Conservation (phyloP, 2,888 invertebrate genomes). For the Cartodere bifasciata region DNA sequence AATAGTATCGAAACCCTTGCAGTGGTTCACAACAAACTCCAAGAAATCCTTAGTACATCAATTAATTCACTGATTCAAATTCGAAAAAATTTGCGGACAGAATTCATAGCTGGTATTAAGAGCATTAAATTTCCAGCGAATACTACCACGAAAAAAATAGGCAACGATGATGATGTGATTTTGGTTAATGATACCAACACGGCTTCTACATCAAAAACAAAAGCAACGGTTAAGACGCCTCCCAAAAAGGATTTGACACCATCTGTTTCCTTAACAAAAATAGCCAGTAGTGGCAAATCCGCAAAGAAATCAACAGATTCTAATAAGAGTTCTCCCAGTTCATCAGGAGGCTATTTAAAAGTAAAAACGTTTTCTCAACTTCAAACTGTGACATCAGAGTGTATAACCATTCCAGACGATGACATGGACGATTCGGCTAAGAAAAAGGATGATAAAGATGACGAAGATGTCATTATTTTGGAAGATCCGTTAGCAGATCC, state of each 20-base stretch:
- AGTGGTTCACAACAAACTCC: slow-evolving; percentile 41
- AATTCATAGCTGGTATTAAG: slow-evolving; percentile 39
- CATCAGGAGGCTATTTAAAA: slow-evolving; percentile 19
- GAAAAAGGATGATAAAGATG: slow-evolving; percentile 4
- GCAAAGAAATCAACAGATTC: neutral
- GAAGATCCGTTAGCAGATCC: neutral
- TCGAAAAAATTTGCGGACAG: slow-evolving; percentile 41
- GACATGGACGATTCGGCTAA: slow-evolving; percentile 6
- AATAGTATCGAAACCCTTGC: slow-evolving; percentile 40
- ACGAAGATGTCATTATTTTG: too few relatives aligned
- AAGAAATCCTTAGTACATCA: slow-evolving; percentile 42
- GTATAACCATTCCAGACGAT: slow-evolving; percentile 30
- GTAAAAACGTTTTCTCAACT: slow-evolving; percentile 27
- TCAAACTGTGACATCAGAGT: slow-evolving; percentile 26
- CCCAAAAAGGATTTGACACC: slow-evolving; percentile 9
- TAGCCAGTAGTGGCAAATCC: neutral
- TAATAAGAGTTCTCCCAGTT: slow-evolving; percentile 2
- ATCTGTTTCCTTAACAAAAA: slow-evolving; percentile 9
- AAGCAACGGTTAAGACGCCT: slow-evolving; percentile 5
- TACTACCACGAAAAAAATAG: slow-evolving; percentile 10
- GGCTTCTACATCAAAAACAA: too few relatives aligned
- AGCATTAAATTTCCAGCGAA: slow-evolving; percentile 29
- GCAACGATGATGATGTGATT: slow-evolving; percentile 40
- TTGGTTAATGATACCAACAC: too few relatives aligned
- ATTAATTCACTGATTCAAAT: slow-evolving; percentile 42